Conservation (phyloP, 37 sponge, comb jelly and placozoan species). For the Eunapius fragilis region DNA sequence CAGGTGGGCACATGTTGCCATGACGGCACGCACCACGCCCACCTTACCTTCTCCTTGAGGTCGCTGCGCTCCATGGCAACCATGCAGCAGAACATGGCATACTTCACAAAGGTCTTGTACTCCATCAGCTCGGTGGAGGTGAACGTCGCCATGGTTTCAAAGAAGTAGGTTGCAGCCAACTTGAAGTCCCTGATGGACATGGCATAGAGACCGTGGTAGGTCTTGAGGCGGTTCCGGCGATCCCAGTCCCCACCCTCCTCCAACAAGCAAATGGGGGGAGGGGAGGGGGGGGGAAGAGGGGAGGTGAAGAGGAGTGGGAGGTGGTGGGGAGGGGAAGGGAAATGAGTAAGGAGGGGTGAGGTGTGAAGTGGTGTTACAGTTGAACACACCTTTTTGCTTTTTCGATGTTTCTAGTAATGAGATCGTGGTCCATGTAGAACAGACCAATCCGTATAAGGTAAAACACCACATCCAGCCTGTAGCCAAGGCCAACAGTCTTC, state of each 20-base stretch:
- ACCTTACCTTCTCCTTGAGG: slow-evolving; percentile 87
- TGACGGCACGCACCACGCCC: too few relatives aligned
- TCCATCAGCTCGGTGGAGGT: slow-evolving; percentile 96
- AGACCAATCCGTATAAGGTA: slow-evolving; percentile 90
- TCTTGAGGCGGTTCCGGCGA: slow-evolving; percentile 92
- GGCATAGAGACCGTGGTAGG: slow-evolving; percentile 91
- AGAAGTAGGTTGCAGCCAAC: slow-evolving; percentile 88
- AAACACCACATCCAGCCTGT: slow-evolving; percentile 93
- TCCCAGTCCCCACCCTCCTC: slow-evolving; percentile 99
- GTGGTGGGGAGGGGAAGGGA: too few relatives aligned
- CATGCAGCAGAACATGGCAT: slow-evolving; percentile 88
- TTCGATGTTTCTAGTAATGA: slow-evolving; percentile 85
- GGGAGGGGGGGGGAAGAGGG: neutral
- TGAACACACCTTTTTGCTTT: slow-evolving; percentile 77
- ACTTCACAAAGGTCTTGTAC: slow-evolving; percentile 87
- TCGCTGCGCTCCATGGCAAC: slow-evolving; percentile 85
- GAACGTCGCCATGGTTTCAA: slow-evolving; percentile 97
- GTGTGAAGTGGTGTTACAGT: slow-evolving; percentile 27
- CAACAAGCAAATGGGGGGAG: slow-evolving; percentile 57
- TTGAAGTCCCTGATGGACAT: slow-evolving; percentile 90
- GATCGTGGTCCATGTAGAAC: slow-evolving; percentile 93
- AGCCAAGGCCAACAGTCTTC: slow-evolving; percentile 90
- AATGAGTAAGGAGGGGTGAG: neutral
- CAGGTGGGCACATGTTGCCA: neutral
- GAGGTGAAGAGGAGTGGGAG: too few relatives aligned